A percentile compares a stretch with the other conserved stretches of the same genome.
Evolutionary conservation across 2,797 vertebrate species (phyloP).

Genomic region (Octomys mimax): DNA sequence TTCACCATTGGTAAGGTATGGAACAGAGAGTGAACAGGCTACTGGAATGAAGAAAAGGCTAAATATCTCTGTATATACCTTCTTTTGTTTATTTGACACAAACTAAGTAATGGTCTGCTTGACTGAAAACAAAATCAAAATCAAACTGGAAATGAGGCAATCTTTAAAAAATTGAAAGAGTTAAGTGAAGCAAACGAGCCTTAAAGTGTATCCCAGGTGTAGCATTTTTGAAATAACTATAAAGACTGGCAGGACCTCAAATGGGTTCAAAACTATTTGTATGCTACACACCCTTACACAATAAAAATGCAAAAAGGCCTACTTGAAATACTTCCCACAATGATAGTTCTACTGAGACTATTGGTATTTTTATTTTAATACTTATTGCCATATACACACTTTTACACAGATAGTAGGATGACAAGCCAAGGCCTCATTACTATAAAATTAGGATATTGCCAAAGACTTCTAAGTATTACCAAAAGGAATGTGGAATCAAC

Average conservation of each 20-base stretch:
- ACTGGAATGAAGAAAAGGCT: not conserved
- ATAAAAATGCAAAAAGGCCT: not conserved
- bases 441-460: not conserved
- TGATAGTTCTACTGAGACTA: not conserved
- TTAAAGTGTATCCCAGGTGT: not conserved
- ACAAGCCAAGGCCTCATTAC: not conserved
- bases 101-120: not conserved
- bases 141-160: not conserved
- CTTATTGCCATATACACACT: not conserved
- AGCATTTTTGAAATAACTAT: not conserved
- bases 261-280: not conserved
- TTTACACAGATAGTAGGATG: not conserved
- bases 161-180: constrained; percentile 4
- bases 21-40: not conserved
- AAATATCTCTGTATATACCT: not conserved
- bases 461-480: not conserved
- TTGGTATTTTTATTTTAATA: not conserved
- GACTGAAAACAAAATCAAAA: constrained; percentile 29
- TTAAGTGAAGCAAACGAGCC: not conserved
- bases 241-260: constrained; percentile 13
- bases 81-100: constrained; percentile 17
- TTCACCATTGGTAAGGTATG: not conserved
- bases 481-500: not conserved
- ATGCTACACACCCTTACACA: not conserved
- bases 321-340: not conserved